phyloP scores from a whole-genome alignment of 92 coral and sea anemone genomes.

The Phenganax marumi region DNA sequence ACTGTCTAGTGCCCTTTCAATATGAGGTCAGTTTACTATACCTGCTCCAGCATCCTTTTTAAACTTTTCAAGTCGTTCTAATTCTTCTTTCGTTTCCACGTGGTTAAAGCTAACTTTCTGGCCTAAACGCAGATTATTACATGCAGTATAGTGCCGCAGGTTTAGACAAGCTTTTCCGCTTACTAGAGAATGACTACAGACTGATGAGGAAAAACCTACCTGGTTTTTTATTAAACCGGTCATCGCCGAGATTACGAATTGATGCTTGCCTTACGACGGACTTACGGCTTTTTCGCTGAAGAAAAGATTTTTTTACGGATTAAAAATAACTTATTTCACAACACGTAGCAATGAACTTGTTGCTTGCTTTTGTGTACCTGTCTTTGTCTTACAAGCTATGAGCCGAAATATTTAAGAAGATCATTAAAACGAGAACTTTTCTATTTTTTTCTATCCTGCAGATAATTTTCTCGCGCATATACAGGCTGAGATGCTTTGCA shows the following conservation, averaged over 20 bases:
- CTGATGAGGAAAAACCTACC: slow-evolving; percentile 29
- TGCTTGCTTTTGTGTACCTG: too few species aligned
- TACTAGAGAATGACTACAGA: neutral
- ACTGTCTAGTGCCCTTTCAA: too few species aligned
- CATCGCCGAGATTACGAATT: slow-evolving; percentile 30
- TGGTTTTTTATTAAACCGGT: neutral
- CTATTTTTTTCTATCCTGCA: too few species aligned
- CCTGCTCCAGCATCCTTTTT: slow-evolving; percentile 78
- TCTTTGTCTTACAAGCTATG: too few species aligned
- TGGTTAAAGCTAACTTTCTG: slow-evolving; percentile 30
- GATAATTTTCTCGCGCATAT: too few species aligned
- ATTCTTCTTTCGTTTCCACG: slow-evolving; percentile 69
- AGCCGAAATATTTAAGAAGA: too few species aligned
- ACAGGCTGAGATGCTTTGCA: too few species aligned
- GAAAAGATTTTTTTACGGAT: neutral
- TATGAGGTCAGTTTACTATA: slow-evolving; percentile 1
- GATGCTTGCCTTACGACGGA: slow-evolving; percentile 19
- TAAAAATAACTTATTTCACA: neutral
- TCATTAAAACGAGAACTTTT: too few species aligned
- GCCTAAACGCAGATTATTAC: neutral
- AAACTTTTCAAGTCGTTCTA: slow-evolving; percentile 67
- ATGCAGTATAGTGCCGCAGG: neutral
- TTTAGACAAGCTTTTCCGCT: neutral
- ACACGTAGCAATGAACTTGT: neutral
- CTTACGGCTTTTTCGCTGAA: slow-evolving; percentile 32